phyloP scores from a whole-genome alignment of 2,797 vertebrate genomes.

The Anas capensis region DNA sequence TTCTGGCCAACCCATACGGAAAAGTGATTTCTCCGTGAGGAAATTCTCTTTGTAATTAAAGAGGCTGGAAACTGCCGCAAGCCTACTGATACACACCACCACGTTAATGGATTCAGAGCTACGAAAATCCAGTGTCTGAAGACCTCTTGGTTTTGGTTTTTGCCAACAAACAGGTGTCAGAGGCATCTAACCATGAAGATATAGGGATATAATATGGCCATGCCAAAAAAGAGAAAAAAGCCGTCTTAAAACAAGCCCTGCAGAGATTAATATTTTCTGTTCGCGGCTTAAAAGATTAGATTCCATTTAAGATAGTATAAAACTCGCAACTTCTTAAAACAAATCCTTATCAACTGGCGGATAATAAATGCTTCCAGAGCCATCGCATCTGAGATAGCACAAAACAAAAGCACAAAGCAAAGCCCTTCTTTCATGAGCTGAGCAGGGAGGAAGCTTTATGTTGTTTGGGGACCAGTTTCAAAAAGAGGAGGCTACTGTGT shows the following conservation, averaged over 20 bases:
- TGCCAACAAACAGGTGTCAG: not conserved
- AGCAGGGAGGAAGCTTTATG: not conserved
- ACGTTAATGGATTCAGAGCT: fast-evolving
- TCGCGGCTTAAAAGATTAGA: too few species aligned
- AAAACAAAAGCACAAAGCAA: not conserved
- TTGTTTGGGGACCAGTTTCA: not conserved
- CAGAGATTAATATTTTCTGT: not conserved
- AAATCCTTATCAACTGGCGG: not conserved
- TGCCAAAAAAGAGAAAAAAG: too few species aligned
- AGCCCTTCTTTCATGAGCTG: not conserved
- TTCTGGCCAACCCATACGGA: too few species aligned
- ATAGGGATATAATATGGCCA: fast-evolving
- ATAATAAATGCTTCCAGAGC: not conserved
- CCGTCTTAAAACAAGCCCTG: not conserved
- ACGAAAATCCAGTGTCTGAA: not conserved
- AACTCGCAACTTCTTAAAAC: not conserved
- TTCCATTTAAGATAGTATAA: too few species aligned
- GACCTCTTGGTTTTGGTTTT: not conserved
- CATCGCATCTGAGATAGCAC: too few species aligned
- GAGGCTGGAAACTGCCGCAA: not conserved
- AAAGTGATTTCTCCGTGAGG: not conserved
- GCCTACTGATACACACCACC: too few species aligned
- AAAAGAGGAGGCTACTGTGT: not conserved
- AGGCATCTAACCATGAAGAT: not conserved
- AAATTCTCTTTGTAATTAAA: not conserved